Evolutionary conservation across 2,797 vertebrate species (phyloP), one percentile per base, ranked within the genome.

Genomic region (Ibycter americanus): DNA sequence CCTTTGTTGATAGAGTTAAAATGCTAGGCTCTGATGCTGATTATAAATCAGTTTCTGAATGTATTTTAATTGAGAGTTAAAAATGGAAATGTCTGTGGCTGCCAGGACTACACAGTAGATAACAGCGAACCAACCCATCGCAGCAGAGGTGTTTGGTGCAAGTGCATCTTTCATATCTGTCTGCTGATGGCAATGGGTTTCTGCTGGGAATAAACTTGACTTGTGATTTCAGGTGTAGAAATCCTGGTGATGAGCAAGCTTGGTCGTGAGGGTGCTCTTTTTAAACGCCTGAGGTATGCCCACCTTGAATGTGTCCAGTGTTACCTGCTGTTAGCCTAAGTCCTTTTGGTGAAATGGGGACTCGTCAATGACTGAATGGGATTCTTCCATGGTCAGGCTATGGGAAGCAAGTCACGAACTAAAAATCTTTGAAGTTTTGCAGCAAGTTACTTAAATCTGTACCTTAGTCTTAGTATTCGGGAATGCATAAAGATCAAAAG

Each of bases 401-500:
- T 19, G 27, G 56, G 71, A 26, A 76, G 56, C 78, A 85, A 72
- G 52, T 83, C 25, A 21, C 44, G 61, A 96, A 82, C 44, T 61
- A 56, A 86, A 86, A 65, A 38, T 73, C 55, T 83, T 90, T 83
- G 38, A 88, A 96, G 67, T 86, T 96, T 38, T 89, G 54, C 49
- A 68, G 20, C 72, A 63, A 86, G 68, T 94, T 97, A 81, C 49
- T 94, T 93, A 94, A 96, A 81, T 90, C 65, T 38, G 44, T 96
- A 78, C 70, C 11, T 87, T 31, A 22, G n/a, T 83, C 11, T 87
- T 31, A 22, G n/a, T 83, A 63, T 71, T 65, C 55, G 32, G 42
- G 52, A 76, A 63, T 88, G 51, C 29, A 15, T 56, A 62, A 87
- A 83, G 54, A 26, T 54, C 8, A 44, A 36, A 66, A 90, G 87